Evolutionary conservation across 92 coral and sea anemone species (phyloP), one percentile per base, ranked within the genome.

Genomic region (Hydrozoanthus gracilis): DNA sequence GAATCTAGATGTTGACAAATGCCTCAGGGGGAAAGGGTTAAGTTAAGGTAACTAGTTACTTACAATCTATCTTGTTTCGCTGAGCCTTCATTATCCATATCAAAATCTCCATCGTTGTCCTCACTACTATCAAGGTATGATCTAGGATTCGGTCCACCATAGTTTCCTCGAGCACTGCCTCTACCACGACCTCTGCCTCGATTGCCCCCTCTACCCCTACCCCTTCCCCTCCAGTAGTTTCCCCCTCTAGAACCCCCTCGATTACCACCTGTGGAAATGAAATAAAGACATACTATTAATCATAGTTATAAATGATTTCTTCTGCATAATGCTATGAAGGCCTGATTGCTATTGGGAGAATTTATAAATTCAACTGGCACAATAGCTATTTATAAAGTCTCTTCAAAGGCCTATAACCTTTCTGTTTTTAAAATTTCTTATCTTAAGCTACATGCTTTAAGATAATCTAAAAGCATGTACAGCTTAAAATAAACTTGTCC

Each of bases 71-170:
- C 70, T 6, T 87, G 66, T 48, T 76, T 88, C 65, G 74, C 84
- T 27, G 83, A 50, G 13, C 68, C 91, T 50, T 45, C 86, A 62
- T 17, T 51, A 68, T 83, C 94, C 87, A 64, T 87, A 75, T 88
- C 95, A 74, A 74, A 94, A 89, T 88, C 93, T 44, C 61, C 98
- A 87, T 78, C 78, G 44, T 18, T 20, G 51, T 62, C 92, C 79
- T 50, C 93, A 86, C 67, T 61, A 62, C 64, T 92, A 86, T 82
- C 93, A 50, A 52, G 87, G 66, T 88, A 76, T 39, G 78, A 82
- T 44, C 50, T 82, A 5, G 89, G 76, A 27, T 90, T 79, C 4
- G 92, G 89, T 7, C 93, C 93, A 20, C 93, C 50, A 73, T 80
- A 52, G 60, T 60, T 74, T 46, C 96, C 88, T 14, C 91, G 45